phyloP scores from a whole-genome alignment of 2,797 vertebrate genomes.

The Hippopotamyrus pictus region DNA sequence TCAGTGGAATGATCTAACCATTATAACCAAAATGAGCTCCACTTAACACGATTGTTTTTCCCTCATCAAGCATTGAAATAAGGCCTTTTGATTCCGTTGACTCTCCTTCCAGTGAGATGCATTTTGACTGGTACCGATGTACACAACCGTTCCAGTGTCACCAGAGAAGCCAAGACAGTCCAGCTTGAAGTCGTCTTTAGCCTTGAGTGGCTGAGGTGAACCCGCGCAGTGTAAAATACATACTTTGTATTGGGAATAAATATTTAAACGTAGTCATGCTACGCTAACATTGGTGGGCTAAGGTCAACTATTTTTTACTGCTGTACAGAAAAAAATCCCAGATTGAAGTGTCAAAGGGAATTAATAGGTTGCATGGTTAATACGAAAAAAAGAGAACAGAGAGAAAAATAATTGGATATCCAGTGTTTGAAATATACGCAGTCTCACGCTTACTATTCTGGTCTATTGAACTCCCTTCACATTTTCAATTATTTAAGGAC shows the following conservation, averaged over 20 bases:
- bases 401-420: slow-evolving; percentile 32
- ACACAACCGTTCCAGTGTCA: not conserved
- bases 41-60: slow-evolving; percentile 1
- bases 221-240: not conserved
- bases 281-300: not conserved
- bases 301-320: not conserved
- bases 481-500: slow-evolving; percentile 42
- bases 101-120: not conserved
- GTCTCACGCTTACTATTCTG: slow-evolving; percentile 24
- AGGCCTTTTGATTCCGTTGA: not conserved
- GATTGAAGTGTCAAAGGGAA: slow-evolving; percentile 14
- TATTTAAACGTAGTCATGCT: not conserved
- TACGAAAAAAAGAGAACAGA: slow-evolving; percentile 20
- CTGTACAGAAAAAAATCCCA: slow-evolving; percentile 1
- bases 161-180: not conserved
- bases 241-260: not conserved
- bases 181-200: not conserved
- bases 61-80: slow-evolving; percentile 11
- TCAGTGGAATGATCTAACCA: not conserved
- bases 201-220: not conserved
- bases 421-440: slow-evolving; percentile 32
- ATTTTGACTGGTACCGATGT: not conserved
- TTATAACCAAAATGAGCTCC: not conserved
- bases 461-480: slow-evolving; percentile 34
- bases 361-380: slow-evolving; percentile 13